Conservation (phyloP, 2,113 vertebrate species). For the Stomatorhinus ivindoensis region DNA sequence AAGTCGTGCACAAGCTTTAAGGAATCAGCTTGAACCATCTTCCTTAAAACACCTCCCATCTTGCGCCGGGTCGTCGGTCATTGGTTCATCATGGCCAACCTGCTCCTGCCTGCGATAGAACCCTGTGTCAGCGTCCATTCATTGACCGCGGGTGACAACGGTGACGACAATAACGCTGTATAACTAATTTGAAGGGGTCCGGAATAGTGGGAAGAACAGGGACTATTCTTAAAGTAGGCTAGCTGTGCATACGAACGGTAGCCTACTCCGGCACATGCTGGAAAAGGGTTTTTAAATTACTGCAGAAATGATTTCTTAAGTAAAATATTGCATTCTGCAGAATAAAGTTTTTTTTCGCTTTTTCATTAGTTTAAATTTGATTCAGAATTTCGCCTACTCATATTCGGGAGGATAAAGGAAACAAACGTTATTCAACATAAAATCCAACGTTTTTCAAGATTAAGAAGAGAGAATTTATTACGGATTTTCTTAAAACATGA, state of each 20-base stretch:
- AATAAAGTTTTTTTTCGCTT: neutral
- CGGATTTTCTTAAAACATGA: conserved; percentile 46
- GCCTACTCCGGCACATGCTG: conserved; percentile 31
- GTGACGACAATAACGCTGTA: conserved; percentile 45
- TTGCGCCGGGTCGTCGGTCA: conserved; percentile 4
- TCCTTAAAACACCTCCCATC: neutral
- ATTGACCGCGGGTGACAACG: conserved; percentile 32
- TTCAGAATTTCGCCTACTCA: conserved; percentile 17
- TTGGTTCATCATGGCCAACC: conserved; percentile 27
- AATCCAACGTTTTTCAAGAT: conserved; percentile 2
- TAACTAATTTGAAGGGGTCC: conserved; percentile 40
- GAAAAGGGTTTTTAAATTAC: conserved; percentile 18
- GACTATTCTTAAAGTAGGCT: conserved; percentile 23
- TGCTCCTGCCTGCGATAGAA: conserved; percentile 23
- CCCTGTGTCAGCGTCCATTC: conserved; percentile 31
- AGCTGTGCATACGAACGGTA: conserved; percentile 49
- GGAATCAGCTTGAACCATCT: neutral
- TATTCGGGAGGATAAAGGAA: conserved; percentile 8
- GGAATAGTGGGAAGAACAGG: conserved; percentile 20
- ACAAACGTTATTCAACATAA: neutral
- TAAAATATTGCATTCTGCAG: neutral
- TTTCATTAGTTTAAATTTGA: neutral
- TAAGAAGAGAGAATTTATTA: neutral
- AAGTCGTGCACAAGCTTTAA: neutral
- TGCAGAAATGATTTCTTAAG: conserved; percentile 38